Evolutionary conservation across 2,113 vertebrate species (phyloP), one percentile per base, ranked within the genome.

Genomic region (Antechinus flavipes): DNA sequence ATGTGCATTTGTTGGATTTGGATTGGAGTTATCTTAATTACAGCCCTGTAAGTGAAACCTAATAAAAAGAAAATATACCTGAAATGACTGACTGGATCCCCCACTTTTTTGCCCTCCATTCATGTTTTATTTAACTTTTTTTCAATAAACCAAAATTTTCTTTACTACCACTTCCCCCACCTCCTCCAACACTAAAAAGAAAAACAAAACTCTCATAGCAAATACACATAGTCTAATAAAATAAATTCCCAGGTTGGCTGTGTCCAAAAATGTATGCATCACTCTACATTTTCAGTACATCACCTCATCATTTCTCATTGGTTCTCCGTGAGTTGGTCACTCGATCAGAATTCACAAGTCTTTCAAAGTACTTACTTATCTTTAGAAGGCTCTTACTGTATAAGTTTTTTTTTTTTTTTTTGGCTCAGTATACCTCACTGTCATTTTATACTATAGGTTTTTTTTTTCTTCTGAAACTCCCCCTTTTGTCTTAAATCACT

Each of bases 21-120:
- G 95, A 61, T 90, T 50, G 93, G 97, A 22, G 3, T 94, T 90
- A 89, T 96, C 89, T 2, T 91, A 93, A 26, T 8, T 24, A 23
- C 94, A 96, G 96, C 95, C 95, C 97, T 94, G 97, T 91, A 6
- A 97, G 95, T 96, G 97, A 97, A 27, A 9, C 95, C 96, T 95
- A 98, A 98, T 99, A 99, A 99, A 99, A 97, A 7, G 50, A 52
- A 52, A 52, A 52, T 52, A 98, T 96, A 94, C 97, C 98, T 97
- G 96, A 98, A 98, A 97, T 1, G 54, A 96, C 52, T 11, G 5
- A 42, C 68, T 84, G 68, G 19, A 84, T n/a, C 68, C 68, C 68
- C 68, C 16, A 42, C n/a, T 84, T 84, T 84, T 16, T 84, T 84
- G n/a, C n/a, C 68, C n/a, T 42, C n/a, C 19, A 42, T 84, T 84